phyloP scores from a whole-genome alignment of 2,797 vertebrate genomes.

The Cirrhinus mrigala region DNA sequence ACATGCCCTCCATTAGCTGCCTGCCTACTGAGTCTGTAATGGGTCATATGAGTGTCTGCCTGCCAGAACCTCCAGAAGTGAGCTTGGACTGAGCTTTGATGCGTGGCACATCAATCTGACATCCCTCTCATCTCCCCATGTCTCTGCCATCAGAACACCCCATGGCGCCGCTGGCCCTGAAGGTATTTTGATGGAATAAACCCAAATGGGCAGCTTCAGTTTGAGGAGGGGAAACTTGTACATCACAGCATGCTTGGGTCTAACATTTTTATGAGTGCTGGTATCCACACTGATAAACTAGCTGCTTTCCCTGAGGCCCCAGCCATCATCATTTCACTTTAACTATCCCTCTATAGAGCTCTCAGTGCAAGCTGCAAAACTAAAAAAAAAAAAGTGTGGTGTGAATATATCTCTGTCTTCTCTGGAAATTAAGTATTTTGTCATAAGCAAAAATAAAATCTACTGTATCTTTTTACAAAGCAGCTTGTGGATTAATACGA shows the following conservation, averaged over 20 bases:
- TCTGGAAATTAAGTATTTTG: neutral
- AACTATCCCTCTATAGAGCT: neutral
- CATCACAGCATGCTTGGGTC: conserved; percentile 41
- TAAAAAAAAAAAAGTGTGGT: neutral
- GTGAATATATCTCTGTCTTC: neutral
- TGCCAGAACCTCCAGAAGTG: conserved; percentile 12
- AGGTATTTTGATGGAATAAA: conserved; percentile 52
- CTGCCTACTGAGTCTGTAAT: conserved; percentile 36
- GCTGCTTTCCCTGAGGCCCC: conserved; percentile 6
- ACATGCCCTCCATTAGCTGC: conserved; percentile 21
- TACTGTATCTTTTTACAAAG: neutral
- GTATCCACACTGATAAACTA: conserved; percentile 1
- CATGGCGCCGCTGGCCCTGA: conserved; percentile 25
- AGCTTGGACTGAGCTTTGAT: conserved; percentile 39
- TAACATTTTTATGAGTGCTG: conserved; percentile 35
- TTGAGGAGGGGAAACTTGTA: conserved; percentile 64
- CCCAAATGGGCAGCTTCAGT: conserved; percentile 51
- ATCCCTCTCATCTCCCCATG: conserved; percentile 56
- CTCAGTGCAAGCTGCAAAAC: neutral
- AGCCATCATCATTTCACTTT: conserved; percentile 19
- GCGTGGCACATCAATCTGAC: conserved; percentile 58
- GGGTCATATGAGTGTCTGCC: conserved; percentile 30
- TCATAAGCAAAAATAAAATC: neutral
- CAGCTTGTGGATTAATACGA: neutral
- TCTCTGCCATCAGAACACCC: conserved; percentile 24